Evolutionary conservation across 2,113 vertebrate species (phyloP).

Genomic region (Menidia beryllina): DNA sequence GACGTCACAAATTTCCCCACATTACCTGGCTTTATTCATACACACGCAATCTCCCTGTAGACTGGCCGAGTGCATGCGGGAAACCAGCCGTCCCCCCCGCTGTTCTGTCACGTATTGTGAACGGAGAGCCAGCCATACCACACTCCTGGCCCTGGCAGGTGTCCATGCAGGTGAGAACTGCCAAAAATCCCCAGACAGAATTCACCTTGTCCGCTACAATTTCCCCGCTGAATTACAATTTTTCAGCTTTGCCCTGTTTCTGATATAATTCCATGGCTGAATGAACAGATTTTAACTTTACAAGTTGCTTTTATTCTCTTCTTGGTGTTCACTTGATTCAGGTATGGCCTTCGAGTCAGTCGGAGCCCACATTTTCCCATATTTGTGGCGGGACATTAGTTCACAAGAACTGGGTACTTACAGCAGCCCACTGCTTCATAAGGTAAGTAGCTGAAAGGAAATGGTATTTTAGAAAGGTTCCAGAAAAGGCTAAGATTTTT

Average conservation of each 20-base stretch:
- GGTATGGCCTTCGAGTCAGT: slow-evolving; percentile 80
- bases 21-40: slow-evolving; percentile 37
- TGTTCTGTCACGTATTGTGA: slow-evolving; percentile 79
- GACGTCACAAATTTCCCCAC: too few species aligned
- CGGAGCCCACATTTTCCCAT: slow-evolving; percentile 74
- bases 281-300: not conserved
- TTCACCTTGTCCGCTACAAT: not conserved
- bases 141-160: slow-evolving; percentile 86
- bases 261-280: not conserved
- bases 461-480: not conserved
- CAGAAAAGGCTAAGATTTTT: slow-evolving; percentile 18
- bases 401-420: slow-evolving; percentile 82
- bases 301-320: not conserved
- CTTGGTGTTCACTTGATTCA: slow-evolving; percentile 46
- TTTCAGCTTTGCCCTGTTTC: not conserved
- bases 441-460: slow-evolving; percentile 50
- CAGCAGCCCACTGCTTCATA: slow-evolving; percentile 83
- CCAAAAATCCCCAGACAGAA: not conserved
- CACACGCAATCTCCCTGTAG: slow-evolving; percentile 62
- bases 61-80: slow-evolving; percentile 79
- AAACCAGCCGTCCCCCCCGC: slow-evolving; percentile 70
- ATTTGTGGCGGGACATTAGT: slow-evolving; percentile 83
- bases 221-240: not conserved
- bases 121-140: slow-evolving; percentile 77
- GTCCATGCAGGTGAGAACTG: slow-evolving; percentile 82